Evolutionary conservation across 2,113 vertebrate genomes (phyloP).

Genomic region (Pogona vitticeps): DNA sequence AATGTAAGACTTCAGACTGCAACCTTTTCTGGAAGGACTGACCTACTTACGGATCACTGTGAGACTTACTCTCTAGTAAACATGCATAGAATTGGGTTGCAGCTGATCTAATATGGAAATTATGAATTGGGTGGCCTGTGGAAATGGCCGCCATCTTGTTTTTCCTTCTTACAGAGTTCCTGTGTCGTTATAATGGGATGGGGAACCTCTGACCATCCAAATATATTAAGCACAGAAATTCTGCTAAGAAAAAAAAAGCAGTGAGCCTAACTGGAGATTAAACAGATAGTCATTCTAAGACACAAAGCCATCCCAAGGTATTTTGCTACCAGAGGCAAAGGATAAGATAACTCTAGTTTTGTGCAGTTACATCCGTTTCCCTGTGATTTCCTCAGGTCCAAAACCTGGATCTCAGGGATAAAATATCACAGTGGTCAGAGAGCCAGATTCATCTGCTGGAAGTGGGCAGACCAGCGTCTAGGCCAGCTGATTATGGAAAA

Average conservation of each 20-base stretch:
- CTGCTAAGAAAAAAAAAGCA: too few relatives aligned
- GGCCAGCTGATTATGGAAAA: too few relatives aligned
- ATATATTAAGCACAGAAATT: too few relatives aligned
- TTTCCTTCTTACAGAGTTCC: not conserved
- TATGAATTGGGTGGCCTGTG: not conserved
- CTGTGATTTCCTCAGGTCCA: too few relatives aligned
- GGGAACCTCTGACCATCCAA: too few relatives aligned
- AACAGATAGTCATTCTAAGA: not conserved
- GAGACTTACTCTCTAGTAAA: not conserved
- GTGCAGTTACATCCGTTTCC: too few relatives aligned
- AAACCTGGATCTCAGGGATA: too few relatives aligned
- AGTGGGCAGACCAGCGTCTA: too few relatives aligned
- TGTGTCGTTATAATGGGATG: not conserved
- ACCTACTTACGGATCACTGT: not conserved
- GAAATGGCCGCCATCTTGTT: not conserved
- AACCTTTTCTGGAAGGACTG: not conserved
- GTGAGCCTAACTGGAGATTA: too few relatives aligned
- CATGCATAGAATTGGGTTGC: not conserved
- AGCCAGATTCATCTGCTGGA: too few relatives aligned
- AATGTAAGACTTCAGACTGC: not conserved
- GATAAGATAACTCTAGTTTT: too few relatives aligned
- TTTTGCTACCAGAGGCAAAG: not conserved
- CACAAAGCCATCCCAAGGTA: not conserved
- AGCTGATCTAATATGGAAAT: not conserved
- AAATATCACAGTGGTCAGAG: too few relatives aligned